phyloP scores from a whole-genome alignment of 2,113 vertebrate genomes.

The Rhynchomys soricoides region DNA sequence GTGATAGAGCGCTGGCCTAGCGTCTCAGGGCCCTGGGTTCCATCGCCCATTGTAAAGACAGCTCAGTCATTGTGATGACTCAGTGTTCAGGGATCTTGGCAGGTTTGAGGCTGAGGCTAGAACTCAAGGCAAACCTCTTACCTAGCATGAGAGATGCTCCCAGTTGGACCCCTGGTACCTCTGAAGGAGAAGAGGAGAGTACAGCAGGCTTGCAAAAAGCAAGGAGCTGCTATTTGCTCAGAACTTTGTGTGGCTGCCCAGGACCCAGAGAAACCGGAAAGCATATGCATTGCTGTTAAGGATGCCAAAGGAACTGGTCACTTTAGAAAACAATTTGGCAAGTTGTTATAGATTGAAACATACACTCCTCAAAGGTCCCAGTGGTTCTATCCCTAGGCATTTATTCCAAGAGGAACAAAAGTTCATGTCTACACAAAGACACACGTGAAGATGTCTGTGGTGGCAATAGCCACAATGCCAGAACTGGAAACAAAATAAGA shows the following conservation, averaged over 20 bases:
- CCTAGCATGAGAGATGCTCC: not conserved
- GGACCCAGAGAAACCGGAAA: not conserved
- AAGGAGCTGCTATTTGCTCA: not conserved
- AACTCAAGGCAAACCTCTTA: not conserved
- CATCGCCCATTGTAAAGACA: not conserved
- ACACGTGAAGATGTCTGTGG: not conserved
- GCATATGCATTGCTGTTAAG: not conserved
- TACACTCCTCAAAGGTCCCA: not conserved
- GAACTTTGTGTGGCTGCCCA: not conserved
- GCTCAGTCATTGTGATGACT: not conserved
- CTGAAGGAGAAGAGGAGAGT: not conserved
- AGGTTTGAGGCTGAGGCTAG: not conserved
- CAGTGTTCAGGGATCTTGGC: not conserved
- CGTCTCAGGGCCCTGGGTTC: not conserved
- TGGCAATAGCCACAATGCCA: not conserved
- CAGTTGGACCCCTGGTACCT: not conserved
- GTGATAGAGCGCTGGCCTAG: not conserved
- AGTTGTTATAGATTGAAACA: constrained; percentile 17
- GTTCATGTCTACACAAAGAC: not conserved
- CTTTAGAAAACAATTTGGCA: not conserved
- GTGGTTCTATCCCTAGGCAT: not conserved
- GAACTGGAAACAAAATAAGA: not conserved
- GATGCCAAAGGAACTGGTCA: not conserved
- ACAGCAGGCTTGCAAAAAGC: not conserved
- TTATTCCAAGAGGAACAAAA: not conserved